phyloP scores from a whole-genome alignment of 23 tunicate species.

The Botrylloides violaceus region DNA sequence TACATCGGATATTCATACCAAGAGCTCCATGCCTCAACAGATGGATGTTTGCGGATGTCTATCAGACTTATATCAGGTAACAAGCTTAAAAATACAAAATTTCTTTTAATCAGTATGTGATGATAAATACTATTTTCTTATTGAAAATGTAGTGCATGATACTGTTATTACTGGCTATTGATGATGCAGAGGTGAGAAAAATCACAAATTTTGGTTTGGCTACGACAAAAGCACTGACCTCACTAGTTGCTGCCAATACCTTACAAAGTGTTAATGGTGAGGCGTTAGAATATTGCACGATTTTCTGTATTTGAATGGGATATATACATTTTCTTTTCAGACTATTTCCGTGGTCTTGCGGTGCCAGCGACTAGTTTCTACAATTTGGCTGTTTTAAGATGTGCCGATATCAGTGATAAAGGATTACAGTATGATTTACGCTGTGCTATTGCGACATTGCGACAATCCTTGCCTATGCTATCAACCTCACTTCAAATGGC shows the following conservation, averaged over 20 bases:
- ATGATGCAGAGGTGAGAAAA: slow-evolving; percentile 61
- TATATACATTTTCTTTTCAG: neutral
- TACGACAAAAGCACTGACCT: neutral
- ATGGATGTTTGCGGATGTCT: slow-evolving; percentile 12
- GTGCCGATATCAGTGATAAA: slow-evolving; percentile 43
- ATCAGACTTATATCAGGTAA: slow-evolving; percentile 8
- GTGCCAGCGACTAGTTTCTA: slow-evolving; percentile 28
- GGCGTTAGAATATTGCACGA: neutral
- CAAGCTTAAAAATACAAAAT: neutral
- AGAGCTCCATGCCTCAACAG: slow-evolving; percentile 16
- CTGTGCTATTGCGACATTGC: slow-evolving; percentile 23
- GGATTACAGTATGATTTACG: slow-evolving; percentile 20
- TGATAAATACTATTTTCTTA: neutral
- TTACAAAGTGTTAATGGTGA: slow-evolving; percentile 31
- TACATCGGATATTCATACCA: neutral
- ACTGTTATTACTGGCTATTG: slow-evolving; percentile 33
- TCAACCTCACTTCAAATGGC: slow-evolving; percentile 47
- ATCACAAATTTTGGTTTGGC: slow-evolving; percentile 19
- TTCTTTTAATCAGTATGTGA: neutral
- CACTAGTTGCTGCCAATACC: slow-evolving; percentile 15
- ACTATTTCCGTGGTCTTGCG: slow-evolving; percentile 17
- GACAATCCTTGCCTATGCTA: slow-evolving; percentile 65
- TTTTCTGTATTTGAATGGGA: neutral
- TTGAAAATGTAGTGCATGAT: slow-evolving; percentile 8
- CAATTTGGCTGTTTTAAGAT: slow-evolving; percentile 18